phyloP scores from a whole-genome alignment of 2,113 vertebrate species.

The Alethe castanea region DNA sequence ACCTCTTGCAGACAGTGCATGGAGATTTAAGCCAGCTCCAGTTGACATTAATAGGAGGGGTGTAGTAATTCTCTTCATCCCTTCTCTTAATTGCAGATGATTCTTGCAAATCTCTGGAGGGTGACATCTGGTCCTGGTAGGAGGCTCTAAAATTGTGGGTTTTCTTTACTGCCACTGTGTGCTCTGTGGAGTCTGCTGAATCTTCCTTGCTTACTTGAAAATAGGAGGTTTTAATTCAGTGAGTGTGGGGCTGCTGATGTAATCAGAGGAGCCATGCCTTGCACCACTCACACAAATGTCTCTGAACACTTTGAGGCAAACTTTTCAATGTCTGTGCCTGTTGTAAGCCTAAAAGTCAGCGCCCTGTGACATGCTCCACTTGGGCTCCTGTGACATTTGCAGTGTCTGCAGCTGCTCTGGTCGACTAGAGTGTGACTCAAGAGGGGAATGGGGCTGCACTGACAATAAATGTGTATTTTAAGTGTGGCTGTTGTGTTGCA shows the following conservation, averaged over 20 bases:
- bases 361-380: not conserved
- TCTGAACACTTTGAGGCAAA: not conserved
- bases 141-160: not conserved
- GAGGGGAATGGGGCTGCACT: not conserved
- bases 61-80: not conserved
- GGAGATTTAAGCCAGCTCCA: not conserved
- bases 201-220: not conserved
- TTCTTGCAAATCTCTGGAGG: not conserved
- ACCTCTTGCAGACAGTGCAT: not conserved
- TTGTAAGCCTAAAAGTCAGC: not conserved
- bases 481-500: slow-evolving; percentile 8
- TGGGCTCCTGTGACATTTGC: slow-evolving; percentile 1
- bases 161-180: not conserved
- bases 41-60: not conserved
- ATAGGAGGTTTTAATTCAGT: not conserved
- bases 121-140: not conserved
- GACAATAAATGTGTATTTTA: slow-evolving; percentile 20
- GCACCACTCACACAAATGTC: not conserved
- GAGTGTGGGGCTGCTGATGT: not conserved
- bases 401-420: not conserved
- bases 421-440: not conserved
- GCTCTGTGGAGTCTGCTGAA: not conserved
- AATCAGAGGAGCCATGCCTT: rapidly evolving
- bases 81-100: slow-evolving; percentile 7
- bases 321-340: not conserved